A percentile compares a stretch with the other conserved stretches of the same genome.
These are phyloP conservation scores for Brevipalpus yothersi DNA, from an alignment of 1,140 invertebrate genomes.

Conservation along the genomic window DNA sequence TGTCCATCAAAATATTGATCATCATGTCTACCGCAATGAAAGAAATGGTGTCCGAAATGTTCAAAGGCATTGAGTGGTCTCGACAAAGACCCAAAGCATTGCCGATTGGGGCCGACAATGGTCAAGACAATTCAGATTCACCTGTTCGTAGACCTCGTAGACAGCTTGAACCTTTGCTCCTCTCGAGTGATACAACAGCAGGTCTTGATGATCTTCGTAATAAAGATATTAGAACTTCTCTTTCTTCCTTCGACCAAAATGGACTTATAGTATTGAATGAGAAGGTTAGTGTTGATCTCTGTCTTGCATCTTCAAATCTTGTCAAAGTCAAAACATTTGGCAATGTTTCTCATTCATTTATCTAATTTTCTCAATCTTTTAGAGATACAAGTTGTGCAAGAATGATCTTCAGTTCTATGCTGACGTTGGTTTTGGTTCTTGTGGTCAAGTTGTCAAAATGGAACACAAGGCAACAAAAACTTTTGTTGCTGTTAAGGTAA, in stretches of 20 bases:
- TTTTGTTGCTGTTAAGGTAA: not conserved
- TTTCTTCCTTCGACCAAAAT: slow-evolving; percentile 10
- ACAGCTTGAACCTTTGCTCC: not conserved
- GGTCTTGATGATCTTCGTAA: not conserved
- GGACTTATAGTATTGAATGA: slow-evolving; percentile 9
- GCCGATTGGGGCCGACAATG: slow-evolving; percentile 1
- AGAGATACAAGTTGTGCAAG: slow-evolving; percentile 13
- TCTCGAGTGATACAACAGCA: not conserved
- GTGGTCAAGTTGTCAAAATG: slow-evolving; percentile 95
- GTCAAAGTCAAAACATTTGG: not conserved
- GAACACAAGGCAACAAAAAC: slow-evolving; percentile 45
- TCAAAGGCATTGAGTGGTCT: slow-evolving; percentile 40
- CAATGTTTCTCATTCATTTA: not conserved
- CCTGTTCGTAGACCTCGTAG: not conserved
- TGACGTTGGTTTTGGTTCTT: slow-evolving; percentile 81
- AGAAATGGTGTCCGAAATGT: slow-evolving; percentile 38
- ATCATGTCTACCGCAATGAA: slow-evolving; percentile 29
- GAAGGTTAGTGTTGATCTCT: slow-evolving; percentile 7
- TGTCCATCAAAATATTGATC: no score
- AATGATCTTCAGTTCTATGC: slow-evolving; percentile 27
- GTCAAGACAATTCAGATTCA: slow-evolving; percentile 4
- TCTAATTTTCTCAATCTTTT: not conserved
- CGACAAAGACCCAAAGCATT: slow-evolving; percentile 9
- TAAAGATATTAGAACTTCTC: slow-evolving; percentile 7
- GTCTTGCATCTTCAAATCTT: not conserved